Percentiles rank a stretch among this genome's conserved stretches.
Conservation (phyloP, 1,140 invertebrate genomes). For the Mizuhopecten yessoensis region DNA sequence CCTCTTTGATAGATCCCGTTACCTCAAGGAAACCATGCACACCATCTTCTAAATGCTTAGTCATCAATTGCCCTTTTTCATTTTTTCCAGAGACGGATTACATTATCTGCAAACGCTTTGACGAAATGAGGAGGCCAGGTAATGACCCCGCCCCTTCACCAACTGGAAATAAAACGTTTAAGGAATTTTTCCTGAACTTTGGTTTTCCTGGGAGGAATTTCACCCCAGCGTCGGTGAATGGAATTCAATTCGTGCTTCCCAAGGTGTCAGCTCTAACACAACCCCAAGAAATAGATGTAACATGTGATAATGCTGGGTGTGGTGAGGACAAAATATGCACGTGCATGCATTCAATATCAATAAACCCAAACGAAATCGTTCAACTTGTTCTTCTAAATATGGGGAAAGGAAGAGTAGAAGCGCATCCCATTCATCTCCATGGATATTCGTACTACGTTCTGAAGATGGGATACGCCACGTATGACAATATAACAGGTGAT, state of each 20-base stretch:
- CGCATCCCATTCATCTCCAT: slow-evolving; percentile 90
- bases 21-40: slow-evolving; percentile 53
- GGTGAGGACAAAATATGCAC: slow-evolving; percentile 59
- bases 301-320: slow-evolving; percentile 61
- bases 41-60: slow-evolving; percentile 47
- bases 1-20: background rate
- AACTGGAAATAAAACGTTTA: slow-evolving; percentile 7
- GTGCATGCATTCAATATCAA: slow-evolving; percentile 54
- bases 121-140: slow-evolving; percentile 47
- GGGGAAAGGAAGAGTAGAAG: slow-evolving; percentile 86
- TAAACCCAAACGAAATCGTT: slow-evolving; percentile 56
- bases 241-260: slow-evolving; percentile 61
- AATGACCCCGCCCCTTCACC: background rate
- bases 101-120: slow-evolving; percentile 59
- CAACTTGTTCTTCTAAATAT: slow-evolving; percentile 74
- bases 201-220: slow-evolving; percentile 68
- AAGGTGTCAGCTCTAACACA: slow-evolving; percentile 65
- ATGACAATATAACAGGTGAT: background rate
- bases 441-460: slow-evolving; percentile 89
- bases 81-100: slow-evolving; percentile 59
- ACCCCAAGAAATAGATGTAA: slow-evolving; percentile 41
- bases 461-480: slow-evolving; percentile 83
- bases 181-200: slow-evolving; percentile 72
- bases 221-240: slow-evolving; percentile 71
- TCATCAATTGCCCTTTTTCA: slow-evolving; percentile 70